phyloP scores from a whole-genome alignment of 2,888 invertebrate species.

The Platynereis dumerilii region DNA sequence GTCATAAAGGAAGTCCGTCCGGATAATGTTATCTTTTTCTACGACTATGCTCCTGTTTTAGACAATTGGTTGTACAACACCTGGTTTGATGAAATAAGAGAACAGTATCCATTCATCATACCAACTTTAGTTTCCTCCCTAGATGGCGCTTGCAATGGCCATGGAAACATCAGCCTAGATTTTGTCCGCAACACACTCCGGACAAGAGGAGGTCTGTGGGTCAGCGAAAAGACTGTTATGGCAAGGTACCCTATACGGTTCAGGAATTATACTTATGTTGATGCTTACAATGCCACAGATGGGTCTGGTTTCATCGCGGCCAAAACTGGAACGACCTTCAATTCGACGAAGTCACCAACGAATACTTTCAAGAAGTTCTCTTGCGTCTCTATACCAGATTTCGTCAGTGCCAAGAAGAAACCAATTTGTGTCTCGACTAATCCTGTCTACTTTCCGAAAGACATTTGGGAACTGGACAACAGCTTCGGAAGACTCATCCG shows the following conservation, averaged over 20 bases:
- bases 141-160: conserved; percentile 26
- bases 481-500: conserved; percentile 41
- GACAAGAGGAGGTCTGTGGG: conserved; percentile 48
- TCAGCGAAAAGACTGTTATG: conserved; percentile 42
- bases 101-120: conserved; percentile 33
- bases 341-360: not conserved
- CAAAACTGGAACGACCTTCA: not conserved
- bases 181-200: conserved; percentile 39
- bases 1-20: conserved; percentile 49
- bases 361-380: not conserved
- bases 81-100: conserved; percentile 34
- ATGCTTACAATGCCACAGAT: conserved; percentile 20
- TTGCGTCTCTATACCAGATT: conserved; percentile 3
- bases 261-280: conserved; percentile 25
- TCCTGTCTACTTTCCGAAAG: conserved; percentile 40
- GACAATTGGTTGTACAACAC: conserved; percentile 44
- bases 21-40: conserved; percentile 52
- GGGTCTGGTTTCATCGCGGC: conserved; percentile 12
- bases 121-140: conserved; percentile 9
- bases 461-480: conserved; percentile 43
- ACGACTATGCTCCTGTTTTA: conserved; percentile 38
- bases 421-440: conserved; percentile 28
- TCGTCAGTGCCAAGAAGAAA: not conserved
- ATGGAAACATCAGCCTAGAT: conserved; percentile 19
- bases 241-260: conserved; percentile 25